Base-by-base conservation (phyloP, 2,797 vertebrate genomes). In the Oreortyx pictus region DNA sequence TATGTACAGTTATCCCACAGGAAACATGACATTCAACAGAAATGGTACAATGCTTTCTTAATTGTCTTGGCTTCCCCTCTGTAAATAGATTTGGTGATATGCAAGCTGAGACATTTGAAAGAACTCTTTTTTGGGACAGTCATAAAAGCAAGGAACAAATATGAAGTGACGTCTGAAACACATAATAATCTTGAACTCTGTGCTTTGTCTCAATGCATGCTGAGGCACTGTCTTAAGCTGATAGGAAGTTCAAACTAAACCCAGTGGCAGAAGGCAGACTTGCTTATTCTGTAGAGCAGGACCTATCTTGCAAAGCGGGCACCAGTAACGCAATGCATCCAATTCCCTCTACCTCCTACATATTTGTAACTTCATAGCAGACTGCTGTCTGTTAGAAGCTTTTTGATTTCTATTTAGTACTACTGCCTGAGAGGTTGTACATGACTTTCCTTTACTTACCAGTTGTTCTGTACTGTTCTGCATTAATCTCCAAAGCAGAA, bases 211-310 rank as follows among this genome's bases (percentile, higher is more conserved):
- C 56, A 27, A 1, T 20, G 41, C 6, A 64, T 80, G 82, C 13
- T 4, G 49, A 46, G 1, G 14, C 39, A 16, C 7, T 75, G 7
- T 6, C 31, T 46, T 25, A 50, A 54, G 9, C 20, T 17, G 29
- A 3, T 31, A 29, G 25, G 33, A 65, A 18, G 6, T 35, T 78
- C 8, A 1, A 1, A 4, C n/a, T 52, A 83, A 78, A 72, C 8
- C 11, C 24, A 31, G 14, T 9, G 39, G 4, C 29, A 83, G 70
- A 49, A 54, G 64, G 43, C 18, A 67, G 11, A 4, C 8, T 35
- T 43, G 1, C 24, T 85, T 46, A 24, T 8, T 29, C 12, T 1
- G 8, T 46, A 22, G 37, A 9, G n/a, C 1, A 3, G 43, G 15
- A 22, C 67, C 59, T 47, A 83, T 81, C 66, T 35, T 60, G 6